These are phyloP conservation scores for Oophaga sylvatica DNA, from an alignment of 2,797 vertebrate species.

Conservation along the genomic window DNA sequence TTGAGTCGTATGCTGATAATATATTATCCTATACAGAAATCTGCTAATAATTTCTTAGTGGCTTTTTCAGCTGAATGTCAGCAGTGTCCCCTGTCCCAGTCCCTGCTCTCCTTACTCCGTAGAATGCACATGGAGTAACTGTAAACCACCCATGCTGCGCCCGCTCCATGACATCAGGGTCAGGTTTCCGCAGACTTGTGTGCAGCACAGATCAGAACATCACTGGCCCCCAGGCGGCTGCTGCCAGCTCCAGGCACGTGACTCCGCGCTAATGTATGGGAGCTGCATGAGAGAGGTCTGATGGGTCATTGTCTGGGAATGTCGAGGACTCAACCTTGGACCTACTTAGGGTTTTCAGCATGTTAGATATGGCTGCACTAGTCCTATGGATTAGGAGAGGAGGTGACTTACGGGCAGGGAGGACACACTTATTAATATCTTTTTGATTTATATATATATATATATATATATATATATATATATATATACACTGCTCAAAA, in stretches of 20 bases:
- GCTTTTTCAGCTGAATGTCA: slow-evolving; percentile 3
- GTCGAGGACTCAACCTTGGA: neutral
- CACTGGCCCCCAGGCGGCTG: neutral
- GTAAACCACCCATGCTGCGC: slow-evolving; percentile 3
- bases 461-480: too few species aligned
- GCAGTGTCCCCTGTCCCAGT: neutral
- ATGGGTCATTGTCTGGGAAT: slow-evolving; percentile 1
- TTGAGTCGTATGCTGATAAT: too few species aligned
- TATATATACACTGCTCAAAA: too few species aligned
- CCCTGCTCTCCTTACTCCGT: neutral
- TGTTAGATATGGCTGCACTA: neutral
- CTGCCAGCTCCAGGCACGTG: slow-evolving; percentile 18
- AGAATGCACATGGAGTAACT: neutral
- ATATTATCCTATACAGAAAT: neutral
- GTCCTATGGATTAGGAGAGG: neutral
- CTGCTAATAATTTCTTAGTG: neutral
- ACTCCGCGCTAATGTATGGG: neutral
- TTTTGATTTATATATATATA: too few species aligned
- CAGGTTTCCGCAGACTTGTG: neutral
- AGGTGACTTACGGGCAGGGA: too few species aligned
- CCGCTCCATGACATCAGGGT: slow-evolving; percentile 2
- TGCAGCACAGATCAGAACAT: neutral
- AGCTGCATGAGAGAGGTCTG: too few species aligned
- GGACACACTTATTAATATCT: too few species aligned
- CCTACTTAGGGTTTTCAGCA: slow-evolving; percentile 26